Conservation (phyloP, 2,888 invertebrate species). For the Poecilus cupreus region DNA sequence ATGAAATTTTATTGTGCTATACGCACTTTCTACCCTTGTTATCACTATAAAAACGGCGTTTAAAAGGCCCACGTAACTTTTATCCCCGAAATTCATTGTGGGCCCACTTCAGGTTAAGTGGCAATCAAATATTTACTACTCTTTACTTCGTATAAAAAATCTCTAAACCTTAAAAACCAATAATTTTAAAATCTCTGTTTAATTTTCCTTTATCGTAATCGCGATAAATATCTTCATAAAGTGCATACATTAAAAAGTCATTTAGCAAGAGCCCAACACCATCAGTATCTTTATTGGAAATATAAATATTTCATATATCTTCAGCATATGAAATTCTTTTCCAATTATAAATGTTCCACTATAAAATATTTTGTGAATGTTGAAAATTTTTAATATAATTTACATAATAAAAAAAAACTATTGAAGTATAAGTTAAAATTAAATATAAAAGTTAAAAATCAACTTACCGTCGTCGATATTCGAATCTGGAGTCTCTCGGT, state of each 20-base stretch:
- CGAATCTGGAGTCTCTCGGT: too few species aligned
- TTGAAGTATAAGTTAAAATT: too few species aligned
- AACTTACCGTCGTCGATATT: too few species aligned
- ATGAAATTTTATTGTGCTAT: not conserved
- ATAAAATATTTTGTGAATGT: too few species aligned
- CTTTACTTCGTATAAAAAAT: constrained; percentile 10
- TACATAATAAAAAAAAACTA: too few species aligned
- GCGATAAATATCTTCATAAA: not conserved
- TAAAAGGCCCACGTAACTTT: not conserved
- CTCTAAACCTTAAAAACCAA: constrained; percentile 13
- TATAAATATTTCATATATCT: not conserved
- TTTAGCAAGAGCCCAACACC: not conserved
- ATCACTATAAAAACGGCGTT: constrained; percentile 29
- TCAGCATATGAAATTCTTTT: too few species aligned
- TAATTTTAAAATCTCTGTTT: constrained; percentile 15
- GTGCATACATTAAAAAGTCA: not conserved
- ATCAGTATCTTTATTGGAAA: not conserved
- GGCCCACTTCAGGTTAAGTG: constrained; percentile 10
- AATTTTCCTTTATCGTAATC: constrained; percentile 6
- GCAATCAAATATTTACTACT: constrained; percentile 31
- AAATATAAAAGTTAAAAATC: too few species aligned
- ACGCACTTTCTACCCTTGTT: constrained; percentile 6
- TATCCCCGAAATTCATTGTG: constrained; percentile 28
- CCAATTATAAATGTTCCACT: too few species aligned
- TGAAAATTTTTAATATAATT: too few species aligned